phyloP scores from a whole-genome alignment of 2,113 vertebrate genomes.

The Clupea harengus region DNA sequence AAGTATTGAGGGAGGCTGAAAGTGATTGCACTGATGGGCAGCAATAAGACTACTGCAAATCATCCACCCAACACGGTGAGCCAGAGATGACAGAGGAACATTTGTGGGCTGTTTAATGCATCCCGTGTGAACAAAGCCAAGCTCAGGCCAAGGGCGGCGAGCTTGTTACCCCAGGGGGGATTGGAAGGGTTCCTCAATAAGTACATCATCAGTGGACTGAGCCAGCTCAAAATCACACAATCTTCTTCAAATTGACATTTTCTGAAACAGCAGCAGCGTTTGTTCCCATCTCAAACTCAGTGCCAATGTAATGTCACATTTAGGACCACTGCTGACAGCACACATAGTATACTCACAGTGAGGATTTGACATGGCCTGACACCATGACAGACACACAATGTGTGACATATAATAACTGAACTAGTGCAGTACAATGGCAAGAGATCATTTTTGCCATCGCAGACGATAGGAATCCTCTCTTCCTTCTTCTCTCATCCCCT shows the following conservation, averaged over 20 bases:
- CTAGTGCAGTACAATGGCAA: neutral
- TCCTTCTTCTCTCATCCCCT: neutral
- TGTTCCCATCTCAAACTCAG: neutral
- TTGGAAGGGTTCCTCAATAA: neutral
- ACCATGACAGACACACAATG: neutral
- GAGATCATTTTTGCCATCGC: neutral
- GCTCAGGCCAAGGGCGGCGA: neutral
- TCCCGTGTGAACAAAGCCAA: neutral
- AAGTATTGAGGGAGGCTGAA: neutral
- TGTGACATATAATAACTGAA: neutral
- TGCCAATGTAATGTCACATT: neutral
- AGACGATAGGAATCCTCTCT: neutral
- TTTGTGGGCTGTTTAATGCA: neutral
- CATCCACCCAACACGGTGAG: neutral
- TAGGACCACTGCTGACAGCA: neutral
- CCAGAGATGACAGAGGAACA: neutral
- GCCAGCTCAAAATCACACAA: neutral
- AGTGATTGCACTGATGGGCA: neutral
- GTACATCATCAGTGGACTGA: neutral
- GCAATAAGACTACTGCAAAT: neutral
- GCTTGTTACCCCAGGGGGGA: neutral
- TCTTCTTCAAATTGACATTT: neutral
- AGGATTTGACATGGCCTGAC: neutral
- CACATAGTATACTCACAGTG: neutral
- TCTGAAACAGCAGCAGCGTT: neutral